Evolutionary conservation across 2,888 invertebrate genomes (phyloP), one percentile per base, ranked within the genome.

Genomic region (Cerastis leucographa): DNA sequence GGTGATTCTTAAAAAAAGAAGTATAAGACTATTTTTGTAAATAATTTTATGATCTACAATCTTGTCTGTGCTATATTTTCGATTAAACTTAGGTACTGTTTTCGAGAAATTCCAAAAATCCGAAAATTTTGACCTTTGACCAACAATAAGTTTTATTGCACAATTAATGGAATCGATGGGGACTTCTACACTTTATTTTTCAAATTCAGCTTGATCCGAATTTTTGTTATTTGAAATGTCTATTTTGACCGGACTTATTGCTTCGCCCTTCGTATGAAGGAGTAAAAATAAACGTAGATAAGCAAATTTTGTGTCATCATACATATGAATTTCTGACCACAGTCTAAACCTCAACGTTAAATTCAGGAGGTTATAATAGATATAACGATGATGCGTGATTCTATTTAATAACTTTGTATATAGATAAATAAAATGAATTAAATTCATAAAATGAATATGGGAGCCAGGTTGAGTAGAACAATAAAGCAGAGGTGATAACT

Each of bases 401-500:
- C 0, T 59, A 59, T 29, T 25, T 7, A 25, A 14, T 56, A 14
- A 14, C 56, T 6, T 56, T 14, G 2, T 25, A 14, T 25, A 25
- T 6, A 0, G 5, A 56, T 54, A 14, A 19, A 19, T 49, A 49
- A 19, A 49, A 49, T 49, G 0, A 56, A 56, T 59, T 25, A 59
- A 17, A 8, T 29, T 17, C 17, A 19, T 5, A 14, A 56, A 65
- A 35, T 25, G 0, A 71, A 66, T 40, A 68, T 22, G 22, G 9
- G 9, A 25, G 19, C 25, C 19, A 17, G 76, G 14, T 35, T 65
- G 17, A 74, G 9, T 25, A 65, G 11, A 54, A 2, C 51, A 12
- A 40, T 46, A 67, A 67, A 46, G 56, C 44, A n/a, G n/a, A 56
- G 17, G 8, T 59, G 79, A 67, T 64, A 74, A 76, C 42, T 29